These are phyloP conservation scores for Sussaba pulchella DNA, from an alignment of 2,888 invertebrate species.

Conservation along the genomic window DNA sequence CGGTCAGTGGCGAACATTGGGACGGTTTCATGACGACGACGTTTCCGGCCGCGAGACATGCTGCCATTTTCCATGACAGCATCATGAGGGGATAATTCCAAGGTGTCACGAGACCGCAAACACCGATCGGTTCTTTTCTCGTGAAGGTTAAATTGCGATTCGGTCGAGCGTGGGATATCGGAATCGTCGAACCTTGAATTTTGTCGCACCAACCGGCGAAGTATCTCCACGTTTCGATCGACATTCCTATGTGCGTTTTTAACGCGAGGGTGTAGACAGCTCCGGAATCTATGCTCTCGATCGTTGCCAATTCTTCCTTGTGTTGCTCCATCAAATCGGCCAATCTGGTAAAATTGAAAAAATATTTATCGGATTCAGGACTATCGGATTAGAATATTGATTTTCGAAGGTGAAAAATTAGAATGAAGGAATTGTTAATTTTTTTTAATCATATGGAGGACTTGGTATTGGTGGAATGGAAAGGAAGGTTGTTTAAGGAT, in stretches of 20 bases:
- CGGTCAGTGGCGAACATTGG: conserved; percentile 95
- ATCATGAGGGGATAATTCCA: conserved; percentile 99
- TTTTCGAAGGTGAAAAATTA: no score
- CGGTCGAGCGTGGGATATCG: conserved; percentile 96
- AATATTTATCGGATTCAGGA: no score
- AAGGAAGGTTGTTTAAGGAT: no score
- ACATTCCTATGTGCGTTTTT: conserved; percentile 99
- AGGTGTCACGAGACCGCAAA: conserved; percentile 96
- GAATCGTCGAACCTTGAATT: conserved; percentile 96
- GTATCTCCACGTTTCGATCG: conserved; percentile 98
- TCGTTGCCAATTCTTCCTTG: conserved; percentile 97
- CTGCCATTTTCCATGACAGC: conserved; percentile 99
- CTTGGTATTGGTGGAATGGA: no score
- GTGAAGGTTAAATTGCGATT: conserved; percentile 96
- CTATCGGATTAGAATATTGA: no score
- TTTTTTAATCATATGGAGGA: no score
- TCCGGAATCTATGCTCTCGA: conserved; percentile 97
- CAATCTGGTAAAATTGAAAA: conserved; percentile 86
- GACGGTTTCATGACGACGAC: conserved; percentile 98
- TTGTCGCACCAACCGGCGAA: conserved; percentile 99
- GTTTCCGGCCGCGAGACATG: conserved; percentile 98
- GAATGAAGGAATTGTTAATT: no score
- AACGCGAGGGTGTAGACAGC: conserved; percentile 98
- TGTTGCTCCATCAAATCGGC: conserved; percentile 98
- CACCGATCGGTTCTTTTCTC: conserved; percentile 96